Evolutionary conservation across 2,797 vertebrate species (phyloP).

Genomic region (Ptychadena robeensis): DNA sequence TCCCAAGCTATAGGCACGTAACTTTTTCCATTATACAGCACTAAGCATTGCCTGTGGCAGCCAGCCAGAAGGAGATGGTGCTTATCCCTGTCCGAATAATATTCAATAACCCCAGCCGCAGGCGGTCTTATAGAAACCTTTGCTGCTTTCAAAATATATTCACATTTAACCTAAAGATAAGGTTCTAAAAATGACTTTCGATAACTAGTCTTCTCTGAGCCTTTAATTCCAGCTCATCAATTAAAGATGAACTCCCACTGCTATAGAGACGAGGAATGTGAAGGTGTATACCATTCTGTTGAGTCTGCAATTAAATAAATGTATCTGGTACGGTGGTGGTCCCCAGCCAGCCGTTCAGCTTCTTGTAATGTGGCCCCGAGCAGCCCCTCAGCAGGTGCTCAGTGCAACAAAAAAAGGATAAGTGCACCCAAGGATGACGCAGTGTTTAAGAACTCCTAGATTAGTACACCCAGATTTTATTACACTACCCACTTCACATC

Average conservation of each 20-base stretch:
- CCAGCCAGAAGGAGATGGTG: slow-evolving; percentile 30
- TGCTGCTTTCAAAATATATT: neutral
- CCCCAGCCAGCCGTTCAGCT: neutral
- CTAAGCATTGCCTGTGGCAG: slow-evolving; percentile 43
- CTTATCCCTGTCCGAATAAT: slow-evolving; percentile 35
- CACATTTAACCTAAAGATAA: slow-evolving; percentile 19
- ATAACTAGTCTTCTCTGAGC: neutral
- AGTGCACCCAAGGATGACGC: too few species aligned
- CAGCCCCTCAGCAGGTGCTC: neutral
- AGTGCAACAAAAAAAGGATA: too few species aligned
- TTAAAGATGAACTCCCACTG: neutral
- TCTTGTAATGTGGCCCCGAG: neutral
- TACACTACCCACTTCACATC: too few species aligned
- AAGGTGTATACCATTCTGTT: neutral
- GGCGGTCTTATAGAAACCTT: slow-evolving; percentile 28
- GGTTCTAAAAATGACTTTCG: neutral
- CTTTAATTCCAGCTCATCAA: neutral
- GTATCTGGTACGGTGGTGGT: neutral
- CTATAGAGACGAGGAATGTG: neutral
- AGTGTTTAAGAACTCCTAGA: too few species aligned
- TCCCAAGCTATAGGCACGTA: neutral
- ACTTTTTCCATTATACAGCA: slow-evolving; percentile 11
- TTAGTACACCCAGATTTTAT: too few species aligned
- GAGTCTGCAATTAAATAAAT: neutral
- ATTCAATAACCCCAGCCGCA: slow-evolving; percentile 31